Evolutionary conservation across 1,140 invertebrate species (phyloP).

Genomic region (Thrips palmi): DNA sequence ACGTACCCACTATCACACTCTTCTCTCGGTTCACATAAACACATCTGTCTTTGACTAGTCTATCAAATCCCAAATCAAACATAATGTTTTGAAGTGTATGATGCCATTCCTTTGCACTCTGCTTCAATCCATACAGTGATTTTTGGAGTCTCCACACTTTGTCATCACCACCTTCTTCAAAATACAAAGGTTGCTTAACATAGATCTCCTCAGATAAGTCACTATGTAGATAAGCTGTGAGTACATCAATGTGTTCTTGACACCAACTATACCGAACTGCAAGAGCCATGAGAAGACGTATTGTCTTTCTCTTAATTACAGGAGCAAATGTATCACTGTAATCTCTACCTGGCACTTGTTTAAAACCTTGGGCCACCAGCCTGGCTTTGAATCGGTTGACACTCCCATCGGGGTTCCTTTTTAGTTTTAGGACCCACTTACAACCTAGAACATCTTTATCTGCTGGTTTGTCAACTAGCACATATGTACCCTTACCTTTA

Average conservation of each 20-base stretch:
- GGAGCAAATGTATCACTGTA: constrained; percentile 13
- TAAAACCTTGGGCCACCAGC: constrained; percentile 11
- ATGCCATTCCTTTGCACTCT: too few relatives aligned
- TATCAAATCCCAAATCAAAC: too few relatives aligned
- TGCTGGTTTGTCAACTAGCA: too few relatives aligned
- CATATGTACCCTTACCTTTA: too few relatives aligned
- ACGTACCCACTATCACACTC: too few relatives aligned
- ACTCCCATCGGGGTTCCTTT: not conserved
- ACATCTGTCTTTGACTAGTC: too few relatives aligned
- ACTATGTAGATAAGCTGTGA: constrained; percentile 18
- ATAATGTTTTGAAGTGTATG: too few relatives aligned
- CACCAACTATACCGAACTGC: too few relatives aligned
- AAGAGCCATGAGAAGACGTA: constrained; percentile 3
- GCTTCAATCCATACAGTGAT: constrained; percentile 19
- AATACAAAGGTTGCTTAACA: constrained; percentile 17
- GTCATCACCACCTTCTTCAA: too few relatives aligned
- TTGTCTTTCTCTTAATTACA: constrained; percentile 2
- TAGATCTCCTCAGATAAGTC: constrained; percentile 19
- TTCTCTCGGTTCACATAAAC: too few relatives aligned
- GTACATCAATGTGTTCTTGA: constrained; percentile 9
- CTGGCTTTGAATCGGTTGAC: constrained; percentile 11
- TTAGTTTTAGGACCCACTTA: too few relatives aligned
- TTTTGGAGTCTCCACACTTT: constrained; percentile 20
- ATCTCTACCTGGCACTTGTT: constrained; percentile 11
- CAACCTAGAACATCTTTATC: too few relatives aligned